Conservation (phyloP, 2,113 vertebrate species). For the Raja brachyura region DNA sequence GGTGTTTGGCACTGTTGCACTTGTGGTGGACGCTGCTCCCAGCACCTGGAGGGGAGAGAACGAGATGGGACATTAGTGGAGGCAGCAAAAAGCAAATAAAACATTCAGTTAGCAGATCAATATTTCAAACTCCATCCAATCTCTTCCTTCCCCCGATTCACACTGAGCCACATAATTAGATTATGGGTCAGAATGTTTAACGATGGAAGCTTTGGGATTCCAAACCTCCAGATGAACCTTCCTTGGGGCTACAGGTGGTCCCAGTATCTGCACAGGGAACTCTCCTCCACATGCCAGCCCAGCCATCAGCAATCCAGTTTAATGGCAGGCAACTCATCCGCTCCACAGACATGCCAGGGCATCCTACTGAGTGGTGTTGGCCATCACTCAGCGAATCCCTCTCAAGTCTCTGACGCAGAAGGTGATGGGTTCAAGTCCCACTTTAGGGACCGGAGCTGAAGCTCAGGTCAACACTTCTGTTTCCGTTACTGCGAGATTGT, state of each 20-base stretch:
- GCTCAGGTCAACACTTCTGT: too few relatives aligned
- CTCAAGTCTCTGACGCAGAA: background rate
- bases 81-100: background rate
- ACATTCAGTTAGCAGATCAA: background rate
- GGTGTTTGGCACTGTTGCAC: slow-evolving; percentile 99
- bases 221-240: too few relatives aligned
- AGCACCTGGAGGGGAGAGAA: slow-evolving; percentile 67
- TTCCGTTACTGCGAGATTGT: background rate
- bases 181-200: too few relatives aligned
- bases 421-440: background rate
- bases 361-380: background rate
- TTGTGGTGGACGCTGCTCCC: slow-evolving; percentile 98
- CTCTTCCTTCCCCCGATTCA: too few relatives aligned
- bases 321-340: background rate
- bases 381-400: background rate
- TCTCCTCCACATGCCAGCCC: background rate
- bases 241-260: too few relatives aligned
- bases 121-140: background rate
- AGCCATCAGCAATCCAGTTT: background rate
- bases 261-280: too few relatives aligned
- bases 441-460: background rate
- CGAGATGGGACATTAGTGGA: too few relatives aligned
- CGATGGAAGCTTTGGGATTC: too few relatives aligned
- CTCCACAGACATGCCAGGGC: background rate
- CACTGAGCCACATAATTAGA: too few relatives aligned